Percentiles rank a stretch among this genome's conserved stretches.
Conservation (phyloP, 2,113 vertebrate species). For the Athene cunicularia region DNA sequence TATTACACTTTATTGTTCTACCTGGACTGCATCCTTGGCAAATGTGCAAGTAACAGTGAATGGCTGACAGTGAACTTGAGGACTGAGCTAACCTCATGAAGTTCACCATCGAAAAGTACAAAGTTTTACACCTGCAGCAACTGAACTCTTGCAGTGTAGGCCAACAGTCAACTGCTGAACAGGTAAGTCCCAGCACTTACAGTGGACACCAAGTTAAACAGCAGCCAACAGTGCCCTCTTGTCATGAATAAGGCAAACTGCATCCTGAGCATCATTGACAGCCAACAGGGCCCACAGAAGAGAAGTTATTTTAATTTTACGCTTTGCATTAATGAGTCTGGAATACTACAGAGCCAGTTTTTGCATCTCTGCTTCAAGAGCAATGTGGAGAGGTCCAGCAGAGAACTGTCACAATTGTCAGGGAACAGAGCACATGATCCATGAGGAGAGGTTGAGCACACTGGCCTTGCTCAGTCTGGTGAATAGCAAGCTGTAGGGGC, state of each 20-base stretch:
- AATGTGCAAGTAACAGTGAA: background rate
- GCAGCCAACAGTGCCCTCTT: background rate
- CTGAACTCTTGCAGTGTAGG: background rate
- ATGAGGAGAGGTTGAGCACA: rapidly evolving
- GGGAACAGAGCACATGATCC: background rate
- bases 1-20: background rate
- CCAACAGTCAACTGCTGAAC: background rate
- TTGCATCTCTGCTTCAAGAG: background rate
- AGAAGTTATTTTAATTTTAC: background rate
- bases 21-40: background rate
- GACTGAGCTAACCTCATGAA: background rate
- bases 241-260: background rate
- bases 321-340: background rate
- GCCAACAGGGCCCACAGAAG: background rate
- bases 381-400: background rate
- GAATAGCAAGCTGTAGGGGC: background rate
- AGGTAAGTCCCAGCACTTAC: background rate
- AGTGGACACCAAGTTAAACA: rapidly evolving
- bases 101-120: background rate
- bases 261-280: background rate
- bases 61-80: background rate
- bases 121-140: background rate
- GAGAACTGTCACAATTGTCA: background rate
- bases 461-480: background rate
- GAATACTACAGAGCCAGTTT: background rate